Conservation (phyloP, 2,888 invertebrate species). For the Pristionchus exspectatus region DNA sequence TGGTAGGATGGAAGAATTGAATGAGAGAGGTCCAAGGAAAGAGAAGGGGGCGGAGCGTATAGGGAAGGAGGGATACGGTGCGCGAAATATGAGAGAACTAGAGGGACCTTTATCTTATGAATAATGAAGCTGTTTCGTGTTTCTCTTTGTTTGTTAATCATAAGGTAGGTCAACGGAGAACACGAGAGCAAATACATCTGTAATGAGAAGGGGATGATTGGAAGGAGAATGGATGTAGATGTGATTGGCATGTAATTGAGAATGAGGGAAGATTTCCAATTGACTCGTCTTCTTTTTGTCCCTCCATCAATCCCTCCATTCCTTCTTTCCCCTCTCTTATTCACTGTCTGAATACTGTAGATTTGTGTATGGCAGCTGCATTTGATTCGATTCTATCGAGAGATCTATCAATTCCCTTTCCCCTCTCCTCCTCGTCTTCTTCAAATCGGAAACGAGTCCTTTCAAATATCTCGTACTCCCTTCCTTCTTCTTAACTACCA, state of each 20-base stretch:
- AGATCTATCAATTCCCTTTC: constrained; percentile 1
- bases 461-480: constrained; percentile 47
- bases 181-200: constrained; percentile 5
- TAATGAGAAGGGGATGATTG: neutral
- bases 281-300: constrained; percentile 38
- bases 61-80: constrained; percentile 38
- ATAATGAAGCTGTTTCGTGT: constrained; percentile 26
- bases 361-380: constrained; percentile 35
- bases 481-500: constrained; percentile 45
- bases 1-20: neutral
- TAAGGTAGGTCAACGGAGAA: constrained; percentile 37
- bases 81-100: constrained; percentile 39
- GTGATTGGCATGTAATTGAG: constrained; percentile 39
- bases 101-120: constrained; percentile 18
- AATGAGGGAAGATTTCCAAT: constrained; percentile 32
- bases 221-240: neutral
- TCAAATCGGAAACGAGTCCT: constrained; percentile 37
- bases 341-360: constrained; percentile 39
- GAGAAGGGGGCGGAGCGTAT: constrained; percentile 1
- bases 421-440: neutral
- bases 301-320: constrained; percentile 24
- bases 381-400: constrained; percentile 48
- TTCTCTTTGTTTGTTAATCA: constrained; percentile 48
- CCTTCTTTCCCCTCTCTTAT: neutral
- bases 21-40: neutral